These are phyloP conservation scores for Apamea anceps DNA, from an alignment of 2,888 invertebrate species.

Conservation along the genomic window DNA sequence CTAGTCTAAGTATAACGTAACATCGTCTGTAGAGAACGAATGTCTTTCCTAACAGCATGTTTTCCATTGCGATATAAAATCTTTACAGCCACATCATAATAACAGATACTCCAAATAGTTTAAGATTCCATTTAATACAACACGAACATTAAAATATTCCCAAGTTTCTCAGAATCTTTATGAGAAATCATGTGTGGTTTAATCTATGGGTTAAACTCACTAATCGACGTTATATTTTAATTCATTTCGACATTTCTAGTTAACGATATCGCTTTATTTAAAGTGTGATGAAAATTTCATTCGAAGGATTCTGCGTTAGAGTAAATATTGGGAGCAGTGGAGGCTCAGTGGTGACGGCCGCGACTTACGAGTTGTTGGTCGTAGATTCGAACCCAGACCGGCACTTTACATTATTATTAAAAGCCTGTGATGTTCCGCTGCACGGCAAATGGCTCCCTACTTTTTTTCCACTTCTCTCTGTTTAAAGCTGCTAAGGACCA, in stretches of 20 bases:
- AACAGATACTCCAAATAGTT: slow-evolving; percentile 16
- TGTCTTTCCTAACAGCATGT: not conserved
- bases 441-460: no score
- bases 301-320: not conserved
- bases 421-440: no score
- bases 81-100: not conserved
- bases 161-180: slow-evolving; percentile 8
- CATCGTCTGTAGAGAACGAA: not conserved
- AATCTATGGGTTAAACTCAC: not conserved
- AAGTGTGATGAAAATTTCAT: not conserved
- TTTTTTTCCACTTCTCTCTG: no score
- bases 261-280: not conserved
- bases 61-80: slow-evolving; percentile 22
- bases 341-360: not conserved
- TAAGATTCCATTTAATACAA: slow-evolving; percentile 11
- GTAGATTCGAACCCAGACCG: not conserved
- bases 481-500: no score
- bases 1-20: not conserved
- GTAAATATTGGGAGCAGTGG: no score
- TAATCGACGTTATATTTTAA: slow-evolving; percentile 11
- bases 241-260: slow-evolving; percentile 5
- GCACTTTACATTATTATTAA: not conserved
- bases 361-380: not conserved
- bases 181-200: not conserved
- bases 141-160: slow-evolving; percentile 14